Base-by-base conservation (phyloP, 2,888 invertebrate genomes). In the Brassicogethes aeneus region DNA sequence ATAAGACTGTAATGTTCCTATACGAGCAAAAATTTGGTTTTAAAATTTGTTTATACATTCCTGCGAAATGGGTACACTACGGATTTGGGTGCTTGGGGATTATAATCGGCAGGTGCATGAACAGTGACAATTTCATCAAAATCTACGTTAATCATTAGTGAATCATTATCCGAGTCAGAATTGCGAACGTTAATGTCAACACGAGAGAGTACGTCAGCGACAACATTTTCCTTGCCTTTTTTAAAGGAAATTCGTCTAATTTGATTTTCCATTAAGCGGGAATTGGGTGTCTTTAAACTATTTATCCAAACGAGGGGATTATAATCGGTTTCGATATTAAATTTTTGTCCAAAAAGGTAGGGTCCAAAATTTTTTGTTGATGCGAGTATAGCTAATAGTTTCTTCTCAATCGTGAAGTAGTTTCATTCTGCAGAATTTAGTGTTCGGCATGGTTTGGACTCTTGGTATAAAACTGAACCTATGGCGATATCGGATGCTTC, bases 401-500 rank as follows among this genome's bases (percentile, higher is more conserved):
- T n/a, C n/a, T n/a, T n/a, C n/a, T n/a, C n/a, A n/a, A n/a, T n/a
- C n/a, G n/a, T n/a, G 51, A 47, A n/a, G n/a, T n/a, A n/a, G n/a
- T n/a, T n/a, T n/a, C n/a, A n/a, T n/a, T n/a, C n/a, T n/a, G n/a
- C n/a, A 5, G 47, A 40, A 39, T 55, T 55, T 16, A 52, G 34
- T 3, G 49, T 51, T 37, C 52, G 16, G 2, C 48, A 48, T 5
- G 51, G 48, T 31, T 44, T 34, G 36, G 46, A 41, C 14, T 46
- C 44, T 45, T 53, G 50, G 7, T 45, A 47, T 29, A 54, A 34
- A 2, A 54, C 49, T 12, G 44, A 39, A 3, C 47, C 48, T 16
- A 48, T 34, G 2, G 54, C 50, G 5, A 47, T 17, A 34, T 46
- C 48, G 17, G 39, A 40, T 2, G 50, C 52, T 33, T 51, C 54